Base-by-base conservation (phyloP, 2,888 invertebrate genomes). In the Idaea biselata region DNA sequence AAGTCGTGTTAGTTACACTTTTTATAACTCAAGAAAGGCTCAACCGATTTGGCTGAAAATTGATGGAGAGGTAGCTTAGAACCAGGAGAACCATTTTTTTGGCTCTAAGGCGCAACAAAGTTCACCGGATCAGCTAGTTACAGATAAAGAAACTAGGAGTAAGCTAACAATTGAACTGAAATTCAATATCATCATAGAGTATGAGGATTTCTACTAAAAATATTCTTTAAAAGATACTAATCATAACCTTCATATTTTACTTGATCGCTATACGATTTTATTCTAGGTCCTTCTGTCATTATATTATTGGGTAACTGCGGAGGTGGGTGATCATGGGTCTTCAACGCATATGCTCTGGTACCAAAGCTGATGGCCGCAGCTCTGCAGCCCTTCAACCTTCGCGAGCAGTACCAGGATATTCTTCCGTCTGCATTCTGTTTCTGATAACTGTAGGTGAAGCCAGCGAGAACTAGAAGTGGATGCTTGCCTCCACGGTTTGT, bases 391-490 rank as follows among this genome's bases (percentile, higher is more conserved):
- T 87, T 89, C 58, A 91, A 74, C 63, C 91, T 82, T 67, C 89
- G 74, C 0, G 92, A 92, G 67, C 92, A 92, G 72, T 91, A 91
- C 92, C 92, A 93, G 25, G 88, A 87, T 66, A 89, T 76, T 57
- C 89, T 79, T 1, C 91, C 91, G 67, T 90, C 84, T 8, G 87
- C 91, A 67, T 91, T 91, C 65, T 81, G 80, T 70, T 91, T 91
- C 74, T 92, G 91, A 64, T 84, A 91, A 67, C 90, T 91, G 78
- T 87, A 92, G 0, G 91, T 91, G 73, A 86, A 91, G 4, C 88
- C 88, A 6, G 75, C 68, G 18, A 89, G 78, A 8, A 89, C 79
- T 0, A 92, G 84, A 0, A 91, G 78, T 0, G 91, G 91, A 69
- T 92, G 91, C 61, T 87, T 91, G 0, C 88, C 90, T 0, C 89